Base-by-base conservation (phyloP, 2,888 invertebrate species). In the Ochropleura plecta region DNA sequence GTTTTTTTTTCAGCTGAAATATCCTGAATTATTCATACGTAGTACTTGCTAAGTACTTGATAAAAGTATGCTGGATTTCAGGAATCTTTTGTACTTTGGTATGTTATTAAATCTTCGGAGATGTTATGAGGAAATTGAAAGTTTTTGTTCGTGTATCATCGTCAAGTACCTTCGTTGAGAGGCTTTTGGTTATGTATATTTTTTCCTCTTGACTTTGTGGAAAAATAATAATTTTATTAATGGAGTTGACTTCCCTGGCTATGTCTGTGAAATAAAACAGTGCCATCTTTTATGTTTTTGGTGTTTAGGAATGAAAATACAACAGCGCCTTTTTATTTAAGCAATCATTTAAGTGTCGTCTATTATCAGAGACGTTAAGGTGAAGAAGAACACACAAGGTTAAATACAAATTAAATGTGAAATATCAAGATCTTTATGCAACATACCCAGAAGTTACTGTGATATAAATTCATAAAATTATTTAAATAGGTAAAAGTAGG, bases 11-110 rank as follows among this genome's bases (percentile, higher is more conserved):
- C 78, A 42, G n/a, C 85, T 76, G 57, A 46, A 88, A 89, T 87
- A 85, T 83, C 73, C 76, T 90, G 90, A 90, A 90, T 90, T 82
- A 90, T 90, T 91, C 89, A 90, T 90, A 82, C 86, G 73, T 71
- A 74, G 78, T 73, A 77, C 84, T 80, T 74, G 79, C 78, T 86
- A 84, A 86, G 88, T 80, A 88, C 81, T 78, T 78, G 85, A 82
- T 79, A 81, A 76, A 82, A 88, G 86, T 86, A 86, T 86, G 81
- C 69, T 78, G 82, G 74, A 78, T 84, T 79, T 70, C 67, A 65
- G 73, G 70, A 88, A 86, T 86, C 86, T 86, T 78, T 69, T 86
- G 74, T 79, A 76, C 78, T 81, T 70, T 70, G 73, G 70, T 80
- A 70, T 82, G 81, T 86, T 87, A 87, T 86, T 87, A 88, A 88